Conservation (phyloP, 2,888 invertebrate genomes). For the Sinelater perroti region DNA sequence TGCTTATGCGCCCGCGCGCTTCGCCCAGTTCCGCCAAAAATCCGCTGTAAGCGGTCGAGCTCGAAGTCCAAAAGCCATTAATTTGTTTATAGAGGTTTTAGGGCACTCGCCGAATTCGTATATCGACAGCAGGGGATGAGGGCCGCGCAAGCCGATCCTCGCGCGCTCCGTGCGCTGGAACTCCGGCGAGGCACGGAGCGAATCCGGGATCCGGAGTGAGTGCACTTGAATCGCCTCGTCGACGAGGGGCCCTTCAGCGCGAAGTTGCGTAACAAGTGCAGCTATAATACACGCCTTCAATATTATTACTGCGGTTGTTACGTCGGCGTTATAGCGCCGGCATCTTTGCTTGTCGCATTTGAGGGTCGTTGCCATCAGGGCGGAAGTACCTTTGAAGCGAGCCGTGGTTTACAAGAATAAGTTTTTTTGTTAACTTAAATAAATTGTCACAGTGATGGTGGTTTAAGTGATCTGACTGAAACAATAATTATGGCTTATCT, state of each 20-base stretch:
- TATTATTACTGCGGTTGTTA: conserved; percentile 23
- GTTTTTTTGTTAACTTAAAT: too few relatives aligned
- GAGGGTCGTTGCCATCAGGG: too few relatives aligned
- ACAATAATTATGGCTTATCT: too few relatives aligned
- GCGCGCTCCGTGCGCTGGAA: conserved; percentile 22
- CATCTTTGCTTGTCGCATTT: conserved; percentile 22
- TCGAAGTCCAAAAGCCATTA: conserved; percentile 26
- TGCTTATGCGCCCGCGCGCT: too few relatives aligned
- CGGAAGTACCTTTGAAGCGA: too few relatives aligned
- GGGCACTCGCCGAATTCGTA: conserved; percentile 20
- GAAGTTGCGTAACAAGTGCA: conserved; percentile 44
- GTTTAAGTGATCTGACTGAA: too few relatives aligned
- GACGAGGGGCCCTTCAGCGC: conserved; percentile 39
- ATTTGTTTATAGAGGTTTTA: conserved; percentile 35
- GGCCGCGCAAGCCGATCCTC: conserved; percentile 20
- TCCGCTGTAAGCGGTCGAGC: conserved; percentile 5
- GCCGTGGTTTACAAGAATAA: too few relatives aligned
- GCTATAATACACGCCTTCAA: conserved; percentile 35
- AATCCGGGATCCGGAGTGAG: conserved; percentile 31
- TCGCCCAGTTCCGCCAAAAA: too few relatives aligned
- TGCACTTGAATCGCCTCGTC: conserved; percentile 41
- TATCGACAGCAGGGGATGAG: conserved; percentile 27
- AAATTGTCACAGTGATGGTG: too few relatives aligned
- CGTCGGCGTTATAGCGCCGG: neutral
- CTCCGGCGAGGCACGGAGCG: conserved; percentile 15